Conservation (phyloP, 2,113 vertebrate genomes). For the Pomatorhinus ruficollis region DNA sequence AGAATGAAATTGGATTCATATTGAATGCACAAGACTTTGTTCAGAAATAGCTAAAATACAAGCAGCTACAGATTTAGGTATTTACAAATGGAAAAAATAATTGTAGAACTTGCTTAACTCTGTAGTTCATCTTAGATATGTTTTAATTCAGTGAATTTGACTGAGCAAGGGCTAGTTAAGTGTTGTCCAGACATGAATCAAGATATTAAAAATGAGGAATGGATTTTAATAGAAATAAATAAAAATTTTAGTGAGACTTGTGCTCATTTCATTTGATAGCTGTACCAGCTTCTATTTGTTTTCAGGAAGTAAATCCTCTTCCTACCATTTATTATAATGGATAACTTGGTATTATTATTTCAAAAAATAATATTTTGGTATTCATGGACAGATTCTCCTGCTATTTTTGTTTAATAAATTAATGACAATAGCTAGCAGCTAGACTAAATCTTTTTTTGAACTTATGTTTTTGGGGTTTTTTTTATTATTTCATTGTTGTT, state of each 20-base stretch:
- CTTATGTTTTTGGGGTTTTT: rapidly evolving
- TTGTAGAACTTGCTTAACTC: neutral
- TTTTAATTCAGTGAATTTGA: neutral
- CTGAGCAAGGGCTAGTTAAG: neutral
- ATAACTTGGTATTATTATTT: neutral
- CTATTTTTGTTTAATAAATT: neutral
- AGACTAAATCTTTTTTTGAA: neutral
- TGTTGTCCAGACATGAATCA: neutral
- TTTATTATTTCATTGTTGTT: neutral
- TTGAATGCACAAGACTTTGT: neutral
- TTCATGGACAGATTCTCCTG: neutral
- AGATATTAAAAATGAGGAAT: neutral
- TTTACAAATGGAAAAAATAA: neutral
- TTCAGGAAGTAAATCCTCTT: neutral
- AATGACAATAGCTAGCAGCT: neutral
- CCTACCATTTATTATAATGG: neutral
- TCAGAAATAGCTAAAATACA: neutral
- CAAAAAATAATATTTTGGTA: neutral
- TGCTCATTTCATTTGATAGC: neutral
- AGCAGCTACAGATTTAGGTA: neutral
- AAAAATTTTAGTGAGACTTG: neutral
- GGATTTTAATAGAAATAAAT: neutral
- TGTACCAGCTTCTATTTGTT: neutral
- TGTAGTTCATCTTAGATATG: neutral
- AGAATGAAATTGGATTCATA: neutral